These are phyloP conservation scores for Euura lappo DNA, from an alignment of 1,140 invertebrate species.

Conservation along the genomic window DNA sequence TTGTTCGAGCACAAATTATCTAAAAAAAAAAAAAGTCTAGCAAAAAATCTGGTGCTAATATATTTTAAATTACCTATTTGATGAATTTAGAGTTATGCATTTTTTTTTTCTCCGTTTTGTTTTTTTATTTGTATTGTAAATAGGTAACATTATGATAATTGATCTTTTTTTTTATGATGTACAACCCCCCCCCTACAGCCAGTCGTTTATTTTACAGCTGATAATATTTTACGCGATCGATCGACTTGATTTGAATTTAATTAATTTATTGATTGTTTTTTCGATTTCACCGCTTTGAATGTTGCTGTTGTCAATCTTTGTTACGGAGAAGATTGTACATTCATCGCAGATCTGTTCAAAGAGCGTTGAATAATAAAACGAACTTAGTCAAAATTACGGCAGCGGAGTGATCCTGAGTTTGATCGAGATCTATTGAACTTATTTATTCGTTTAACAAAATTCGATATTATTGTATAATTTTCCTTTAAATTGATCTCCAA, in stretches of 20 bases:
- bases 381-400: background rate
- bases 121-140: background rate
- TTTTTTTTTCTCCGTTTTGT: conserved; percentile 3
- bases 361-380: conserved; percentile 16
- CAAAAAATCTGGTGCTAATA: background rate
- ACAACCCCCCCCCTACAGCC: background rate
- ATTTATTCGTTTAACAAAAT: too few species aligned
- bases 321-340: conserved; percentile 43
- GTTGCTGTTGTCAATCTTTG: conserved; percentile 50
- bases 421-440: too few species aligned
- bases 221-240: too few species aligned
- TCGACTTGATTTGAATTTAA: too few species aligned
- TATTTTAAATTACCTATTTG: background rate
- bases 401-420: conserved; percentile 9
- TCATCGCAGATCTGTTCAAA: conserved; percentile 24
- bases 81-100: background rate
- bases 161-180: too few species aligned
- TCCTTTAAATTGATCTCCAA: too few species aligned
- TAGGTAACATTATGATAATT: background rate
- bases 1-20: background rate
- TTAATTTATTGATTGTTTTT: too few species aligned
- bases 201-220: background rate
- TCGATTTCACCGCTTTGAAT: background rate
- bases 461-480: too few species aligned
- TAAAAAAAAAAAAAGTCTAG: background rate